phyloP scores from a whole-genome alignment of 2,113 vertebrate species.

The Oriolus oriolus region DNA sequence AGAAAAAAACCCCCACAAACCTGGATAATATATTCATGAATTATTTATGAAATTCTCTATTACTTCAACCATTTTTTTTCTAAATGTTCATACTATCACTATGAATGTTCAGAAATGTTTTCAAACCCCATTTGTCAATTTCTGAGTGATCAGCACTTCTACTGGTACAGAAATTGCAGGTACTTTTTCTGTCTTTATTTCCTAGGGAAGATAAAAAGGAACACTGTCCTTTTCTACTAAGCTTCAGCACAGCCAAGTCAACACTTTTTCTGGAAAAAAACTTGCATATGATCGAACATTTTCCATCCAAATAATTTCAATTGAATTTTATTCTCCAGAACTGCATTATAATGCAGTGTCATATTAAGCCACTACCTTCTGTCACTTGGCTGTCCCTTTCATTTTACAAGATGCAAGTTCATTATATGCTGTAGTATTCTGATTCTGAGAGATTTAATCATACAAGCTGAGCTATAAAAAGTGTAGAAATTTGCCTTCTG shows the following conservation, averaged over 20 bases:
- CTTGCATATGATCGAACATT: neutral
- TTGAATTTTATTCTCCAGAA: neutral
- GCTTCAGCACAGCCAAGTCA: neutral
- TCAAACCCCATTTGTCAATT: neutral
- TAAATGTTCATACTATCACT: neutral
- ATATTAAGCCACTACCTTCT: conserved; percentile 33
- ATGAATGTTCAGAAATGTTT: neutral
- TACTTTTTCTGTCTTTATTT: neutral
- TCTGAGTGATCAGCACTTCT: neutral
- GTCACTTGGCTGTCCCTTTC: conserved; percentile 46
- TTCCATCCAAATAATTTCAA: conserved; percentile 27
- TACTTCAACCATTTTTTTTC: neutral
- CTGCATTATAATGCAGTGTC: neutral
- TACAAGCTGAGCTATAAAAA: neutral
- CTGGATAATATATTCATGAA: neutral
- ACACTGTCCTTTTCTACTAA: neutral
- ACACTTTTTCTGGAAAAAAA: neutral
- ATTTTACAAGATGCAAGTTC: conserved; percentile 22
- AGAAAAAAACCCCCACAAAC: neutral
- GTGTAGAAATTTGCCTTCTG: neutral
- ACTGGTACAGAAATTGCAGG: neutral
- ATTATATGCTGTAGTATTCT: neutral
- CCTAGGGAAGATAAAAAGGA: neutral
- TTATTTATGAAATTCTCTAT: neutral
- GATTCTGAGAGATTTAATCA: neutral